Conservation (phyloP, 2,797 vertebrate genomes). For the Ctenopoma multispine region DNA sequence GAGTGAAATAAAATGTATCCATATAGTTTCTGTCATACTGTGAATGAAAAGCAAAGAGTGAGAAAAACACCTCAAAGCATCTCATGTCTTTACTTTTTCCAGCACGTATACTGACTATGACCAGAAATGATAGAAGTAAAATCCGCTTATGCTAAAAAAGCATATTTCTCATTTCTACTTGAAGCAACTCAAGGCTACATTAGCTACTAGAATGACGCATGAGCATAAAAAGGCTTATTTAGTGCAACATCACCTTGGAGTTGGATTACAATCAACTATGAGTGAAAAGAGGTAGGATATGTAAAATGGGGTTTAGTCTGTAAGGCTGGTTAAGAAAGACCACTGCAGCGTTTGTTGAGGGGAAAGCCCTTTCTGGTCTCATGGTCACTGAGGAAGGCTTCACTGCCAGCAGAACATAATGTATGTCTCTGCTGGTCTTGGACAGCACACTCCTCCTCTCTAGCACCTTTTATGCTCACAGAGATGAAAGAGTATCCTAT, state of each 20-base stretch:
- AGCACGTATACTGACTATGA: neutral
- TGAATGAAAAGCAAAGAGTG: conserved; percentile 7
- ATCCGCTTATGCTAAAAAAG: neutral
- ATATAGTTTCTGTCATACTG: conserved; percentile 1
- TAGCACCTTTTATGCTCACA: conserved; percentile 39
- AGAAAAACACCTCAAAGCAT: conserved; percentile 23
- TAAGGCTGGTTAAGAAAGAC: neutral
- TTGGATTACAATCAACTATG: neutral
- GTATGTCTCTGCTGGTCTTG: conserved; percentile 26
- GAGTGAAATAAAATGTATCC: conserved; percentile 27
- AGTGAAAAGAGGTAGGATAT: neutral
- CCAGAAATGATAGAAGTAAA: conserved; percentile 15
- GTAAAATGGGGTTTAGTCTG: conserved; percentile 3
- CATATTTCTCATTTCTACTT: neutral
- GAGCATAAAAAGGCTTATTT: neutral
- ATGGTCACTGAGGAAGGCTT: conserved; percentile 18
- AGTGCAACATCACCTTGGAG: neutral
- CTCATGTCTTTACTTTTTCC: neutral
- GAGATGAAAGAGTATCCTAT: conserved; percentile 54
- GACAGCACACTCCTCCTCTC: conserved; percentile 12
- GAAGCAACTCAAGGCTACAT: neutral
- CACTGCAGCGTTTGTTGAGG: conserved; percentile 4
- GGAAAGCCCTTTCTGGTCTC: neutral
- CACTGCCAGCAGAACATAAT: conserved; percentile 13
- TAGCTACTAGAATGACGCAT: neutral